phyloP scores from a whole-genome alignment of 2,797 vertebrate genomes.

The Prionace glauca region DNA sequence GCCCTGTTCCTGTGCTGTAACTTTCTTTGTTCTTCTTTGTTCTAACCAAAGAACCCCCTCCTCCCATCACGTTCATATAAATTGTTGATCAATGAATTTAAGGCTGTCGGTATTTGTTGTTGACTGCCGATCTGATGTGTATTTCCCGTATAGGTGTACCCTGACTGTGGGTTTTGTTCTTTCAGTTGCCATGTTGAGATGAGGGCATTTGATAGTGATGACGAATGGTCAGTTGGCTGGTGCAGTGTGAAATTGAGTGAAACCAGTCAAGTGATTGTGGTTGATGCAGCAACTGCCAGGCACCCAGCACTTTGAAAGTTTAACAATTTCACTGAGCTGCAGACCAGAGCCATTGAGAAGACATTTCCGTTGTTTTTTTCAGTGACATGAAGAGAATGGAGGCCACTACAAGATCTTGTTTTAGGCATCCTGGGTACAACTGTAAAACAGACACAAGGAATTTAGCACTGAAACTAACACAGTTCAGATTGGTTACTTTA shows the following conservation, averaged over 20 bases:
- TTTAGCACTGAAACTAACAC: not conserved
- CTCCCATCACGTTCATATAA: not conserved
- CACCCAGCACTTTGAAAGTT: not conserved
- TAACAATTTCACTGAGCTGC: not conserved
- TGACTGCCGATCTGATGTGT: not conserved
- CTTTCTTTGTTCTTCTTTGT: no score
- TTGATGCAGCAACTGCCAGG: not conserved
- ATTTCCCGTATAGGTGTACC: not conserved
- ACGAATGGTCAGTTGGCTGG: not conserved
- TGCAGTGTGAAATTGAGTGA: not conserved
- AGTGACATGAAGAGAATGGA: not conserved
- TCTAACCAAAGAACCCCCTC: not conserved
- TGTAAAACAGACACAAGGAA: not conserved
- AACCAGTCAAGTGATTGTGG: not conserved
- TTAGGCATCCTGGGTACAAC: no score
- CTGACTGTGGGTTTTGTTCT: not conserved
- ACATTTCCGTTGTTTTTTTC: not conserved
- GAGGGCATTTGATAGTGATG: not conserved
- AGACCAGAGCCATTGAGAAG: not conserved
- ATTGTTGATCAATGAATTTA: not conserved
- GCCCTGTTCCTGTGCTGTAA: no score
- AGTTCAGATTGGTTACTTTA: not conserved
- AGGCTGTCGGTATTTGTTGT: not conserved
- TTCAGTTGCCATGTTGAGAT: conserved; percentile 9
- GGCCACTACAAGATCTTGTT: not conserved